phyloP scores from a whole-genome alignment of 2,888 invertebrate species.

The Neuroscelio doddi region DNA sequence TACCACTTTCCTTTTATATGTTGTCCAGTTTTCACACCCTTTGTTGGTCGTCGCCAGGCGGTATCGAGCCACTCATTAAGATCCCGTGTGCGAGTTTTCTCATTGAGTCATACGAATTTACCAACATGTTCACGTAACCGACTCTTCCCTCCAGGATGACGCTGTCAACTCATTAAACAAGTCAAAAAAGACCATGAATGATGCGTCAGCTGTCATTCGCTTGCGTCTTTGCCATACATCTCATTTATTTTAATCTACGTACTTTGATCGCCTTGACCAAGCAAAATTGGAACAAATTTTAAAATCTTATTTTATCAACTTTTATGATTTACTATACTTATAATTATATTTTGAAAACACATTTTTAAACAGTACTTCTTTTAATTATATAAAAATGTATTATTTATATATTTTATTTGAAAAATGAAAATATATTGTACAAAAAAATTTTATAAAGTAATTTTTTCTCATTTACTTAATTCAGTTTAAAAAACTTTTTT shows the following conservation, averaged over 20 bases:
- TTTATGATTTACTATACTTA: no score
- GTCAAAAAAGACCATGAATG: constrained; percentile 47
- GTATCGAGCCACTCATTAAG: constrained; percentile 44
- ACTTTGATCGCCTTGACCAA: no score
- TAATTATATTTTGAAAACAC: not conserved
- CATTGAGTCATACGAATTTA: constrained; percentile 53
- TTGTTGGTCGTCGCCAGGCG: constrained; percentile 30
- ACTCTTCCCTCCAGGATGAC: constrained; percentile 22
- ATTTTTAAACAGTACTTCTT: not conserved
- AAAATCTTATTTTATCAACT: no score
- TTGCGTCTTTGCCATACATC: not conserved
- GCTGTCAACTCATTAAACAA: constrained; percentile 48
- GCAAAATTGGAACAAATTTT: no score
- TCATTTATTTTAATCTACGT: no score
- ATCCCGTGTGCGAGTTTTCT: constrained; percentile 52
- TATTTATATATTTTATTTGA: no score
- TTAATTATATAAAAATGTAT: no score
- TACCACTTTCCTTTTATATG: constrained; percentile 24
- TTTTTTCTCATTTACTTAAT: no score
- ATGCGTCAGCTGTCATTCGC: constrained; percentile 45
- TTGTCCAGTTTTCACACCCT: constrained; percentile 17
- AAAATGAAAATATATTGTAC: no score
- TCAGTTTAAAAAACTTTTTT: no score
- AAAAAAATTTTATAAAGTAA: no score
- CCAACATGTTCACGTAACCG: constrained; percentile 39